These are phyloP conservation scores for Synanceia verrucosa DNA, from an alignment of 2,797 vertebrate genomes.

Conservation along the genomic window DNA sequence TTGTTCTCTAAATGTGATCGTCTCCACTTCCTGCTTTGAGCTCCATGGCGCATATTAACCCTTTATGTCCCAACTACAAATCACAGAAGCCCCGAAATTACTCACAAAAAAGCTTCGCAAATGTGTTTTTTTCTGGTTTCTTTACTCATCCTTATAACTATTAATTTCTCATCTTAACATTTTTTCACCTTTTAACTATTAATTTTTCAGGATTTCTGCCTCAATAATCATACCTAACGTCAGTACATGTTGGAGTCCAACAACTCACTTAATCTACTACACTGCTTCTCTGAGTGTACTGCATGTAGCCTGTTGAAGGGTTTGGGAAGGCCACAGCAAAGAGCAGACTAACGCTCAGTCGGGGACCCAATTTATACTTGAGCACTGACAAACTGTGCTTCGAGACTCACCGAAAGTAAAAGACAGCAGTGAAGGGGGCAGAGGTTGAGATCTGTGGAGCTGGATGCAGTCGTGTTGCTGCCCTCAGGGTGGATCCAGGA, in stretches of 20 bases:
- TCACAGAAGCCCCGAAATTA: too few species aligned
- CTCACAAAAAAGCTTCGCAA: too few species aligned
- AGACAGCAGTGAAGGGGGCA: slow-evolving; percentile 4
- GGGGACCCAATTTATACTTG: slow-evolving; percentile 6
- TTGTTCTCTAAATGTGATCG: too few species aligned
- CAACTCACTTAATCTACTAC: background rate
- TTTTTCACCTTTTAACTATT: too few species aligned
- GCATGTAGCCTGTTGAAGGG: background rate
- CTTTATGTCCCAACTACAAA: too few species aligned
- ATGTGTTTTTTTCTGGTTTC: too few species aligned
- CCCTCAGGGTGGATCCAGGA: slow-evolving; percentile 48
- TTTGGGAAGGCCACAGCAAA: background rate
- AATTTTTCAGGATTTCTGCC: background rate
- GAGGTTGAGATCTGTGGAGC: slow-evolving; percentile 8
- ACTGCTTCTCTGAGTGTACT: background rate
- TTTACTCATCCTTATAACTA: too few species aligned
- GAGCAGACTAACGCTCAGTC: background rate
- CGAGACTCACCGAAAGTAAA: slow-evolving; percentile 1
- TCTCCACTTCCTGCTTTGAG: too few species aligned
- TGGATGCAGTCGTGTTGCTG: slow-evolving; percentile 39
- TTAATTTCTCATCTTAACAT: too few species aligned
- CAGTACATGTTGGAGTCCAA: background rate
- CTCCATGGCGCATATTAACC: too few species aligned
- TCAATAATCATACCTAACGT: background rate
- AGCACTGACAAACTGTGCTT: slow-evolving; percentile 13